A percentile compares a stretch with the other conserved stretches of the same genome.
Conservation (phyloP, 2,888 invertebrate species). For the Drosophila kuntzei region DNA sequence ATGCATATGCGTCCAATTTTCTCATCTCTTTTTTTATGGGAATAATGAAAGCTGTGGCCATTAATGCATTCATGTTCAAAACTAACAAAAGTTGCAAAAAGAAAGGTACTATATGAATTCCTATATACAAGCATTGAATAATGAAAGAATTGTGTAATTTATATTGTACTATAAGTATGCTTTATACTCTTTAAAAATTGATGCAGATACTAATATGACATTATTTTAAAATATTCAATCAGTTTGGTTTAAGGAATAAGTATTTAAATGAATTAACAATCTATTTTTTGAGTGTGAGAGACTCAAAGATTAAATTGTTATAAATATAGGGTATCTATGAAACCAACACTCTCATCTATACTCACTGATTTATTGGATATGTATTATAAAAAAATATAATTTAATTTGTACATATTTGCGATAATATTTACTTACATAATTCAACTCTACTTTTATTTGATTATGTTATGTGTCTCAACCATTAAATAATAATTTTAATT, state of each 20-base stretch:
- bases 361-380: neutral
- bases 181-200: neutral
- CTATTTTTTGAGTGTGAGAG: no score
- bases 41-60: slow-evolving; percentile 40
- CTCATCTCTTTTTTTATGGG: slow-evolving; percentile 35
- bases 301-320: no score
- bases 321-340: neutral
- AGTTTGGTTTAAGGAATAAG: no score
- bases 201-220: neutral
- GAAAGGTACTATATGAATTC: slow-evolving; percentile 45
- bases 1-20: slow-evolving; percentile 54
- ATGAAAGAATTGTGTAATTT: slow-evolving; percentile 6
- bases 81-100: slow-evolving; percentile 75
- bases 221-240: slow-evolving; percentile 16
- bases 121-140: neutral
- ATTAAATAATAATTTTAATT: slow-evolving; percentile 65
- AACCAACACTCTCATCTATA: neutral
- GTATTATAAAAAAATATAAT: slow-evolving; percentile 3
- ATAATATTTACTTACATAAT: slow-evolving; percentile 18
- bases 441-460: slow-evolving; percentile 7
- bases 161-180: slow-evolving; percentile 32
- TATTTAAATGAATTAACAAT: no score
- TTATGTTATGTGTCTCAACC: slow-evolving; percentile 1
- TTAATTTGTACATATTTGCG: slow-evolving; percentile 8
- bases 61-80: slow-evolving; percentile 78